Evolutionary conservation across 2,797 vertebrate species (phyloP), one percentile per base, ranked within the genome.

Genomic region (Gymnopithys bicolor): DNA sequence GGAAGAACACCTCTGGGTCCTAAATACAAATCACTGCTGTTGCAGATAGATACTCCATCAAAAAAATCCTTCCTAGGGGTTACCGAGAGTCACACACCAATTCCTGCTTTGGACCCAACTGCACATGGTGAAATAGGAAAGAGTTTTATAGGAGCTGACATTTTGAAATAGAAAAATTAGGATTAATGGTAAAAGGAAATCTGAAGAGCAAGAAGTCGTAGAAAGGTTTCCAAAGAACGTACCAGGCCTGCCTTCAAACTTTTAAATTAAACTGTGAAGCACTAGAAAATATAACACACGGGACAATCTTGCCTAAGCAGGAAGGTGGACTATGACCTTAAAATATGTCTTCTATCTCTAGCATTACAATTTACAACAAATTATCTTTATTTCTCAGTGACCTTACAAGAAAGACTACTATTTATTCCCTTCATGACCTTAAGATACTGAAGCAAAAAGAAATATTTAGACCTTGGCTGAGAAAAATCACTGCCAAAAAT

Each of bases 341-440:
- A 84, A 87, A 79, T 35, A 48, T 22, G 21, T 41, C 35, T 94
- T 93, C 59, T 63, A n/a, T 45, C 67, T 84, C 52, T 76, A 88
- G 73, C 13, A 27, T 84, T 93, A 84, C 3, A 1, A 75, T 74
- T 74, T 68, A 88, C 39, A 95, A 83, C 18, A 90, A 86, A 94
- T 88, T 84, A 68, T 27, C 74, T 90, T 87, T 89, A 87, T 68
- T 94, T 91, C 93, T 85, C 17, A 73, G 48, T 87, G 89, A 89
- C 78, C 68, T 92, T 80, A 91, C 4, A 7, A 59, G 22, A 11
- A 84, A 56, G 30, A 49, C 46, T 55, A 84, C 13, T 85, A 87
- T 89, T 94, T 94, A 84, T 87, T 79, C 32, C 30, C 16, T 73
- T 91, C 48, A 48, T 22, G 19, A 45, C 56, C 67, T 79, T 68